Evolutionary conservation across 2,888 invertebrate genomes (phyloP).

Genomic region (Blastobasis adustella): DNA sequence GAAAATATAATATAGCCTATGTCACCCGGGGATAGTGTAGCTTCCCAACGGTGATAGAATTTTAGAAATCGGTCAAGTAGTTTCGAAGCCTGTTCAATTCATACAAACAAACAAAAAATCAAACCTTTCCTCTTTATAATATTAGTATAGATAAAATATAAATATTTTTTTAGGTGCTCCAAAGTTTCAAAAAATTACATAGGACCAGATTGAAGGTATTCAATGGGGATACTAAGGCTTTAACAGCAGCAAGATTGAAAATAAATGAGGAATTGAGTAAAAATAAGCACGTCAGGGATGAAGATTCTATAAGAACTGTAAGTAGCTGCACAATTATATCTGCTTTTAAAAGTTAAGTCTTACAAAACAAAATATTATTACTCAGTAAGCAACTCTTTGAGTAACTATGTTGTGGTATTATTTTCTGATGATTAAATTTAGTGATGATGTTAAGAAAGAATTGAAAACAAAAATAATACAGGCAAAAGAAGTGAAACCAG

Average conservation of each 20-base stretch:
- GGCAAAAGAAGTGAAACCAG: slow-evolving; percentile 79
- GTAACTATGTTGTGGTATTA: no score
- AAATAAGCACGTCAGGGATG: slow-evolving; percentile 76
- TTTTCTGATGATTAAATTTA: slow-evolving; percentile 79
- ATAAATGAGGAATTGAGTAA: slow-evolving; percentile 86
- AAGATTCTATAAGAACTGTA: slow-evolving; percentile 78
- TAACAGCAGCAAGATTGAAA: slow-evolving; percentile 78
- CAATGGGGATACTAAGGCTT: slow-evolving; percentile 77
- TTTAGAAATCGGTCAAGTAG: no score
- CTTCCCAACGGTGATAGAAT: no score
- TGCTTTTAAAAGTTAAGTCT: neutral
- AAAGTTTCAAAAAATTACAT: slow-evolving; percentile 82
- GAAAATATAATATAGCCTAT: no score
- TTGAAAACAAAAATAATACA: slow-evolving; percentile 83
- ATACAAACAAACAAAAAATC: no score
- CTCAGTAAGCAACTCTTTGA: no score
- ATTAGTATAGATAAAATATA: no score
- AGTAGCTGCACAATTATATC: no score
- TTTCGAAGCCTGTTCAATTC: no score
- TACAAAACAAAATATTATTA: slow-evolving; percentile 1
- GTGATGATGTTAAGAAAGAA: slow-evolving; percentile 81
- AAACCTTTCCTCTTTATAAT: no score
- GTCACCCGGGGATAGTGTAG: no score
- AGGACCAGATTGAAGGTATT: slow-evolving; percentile 80
- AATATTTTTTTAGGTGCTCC: slow-evolving; percentile 72